Base-by-base conservation (phyloP, 2,113 vertebrate genomes). In the Hiodon alosoides region DNA sequence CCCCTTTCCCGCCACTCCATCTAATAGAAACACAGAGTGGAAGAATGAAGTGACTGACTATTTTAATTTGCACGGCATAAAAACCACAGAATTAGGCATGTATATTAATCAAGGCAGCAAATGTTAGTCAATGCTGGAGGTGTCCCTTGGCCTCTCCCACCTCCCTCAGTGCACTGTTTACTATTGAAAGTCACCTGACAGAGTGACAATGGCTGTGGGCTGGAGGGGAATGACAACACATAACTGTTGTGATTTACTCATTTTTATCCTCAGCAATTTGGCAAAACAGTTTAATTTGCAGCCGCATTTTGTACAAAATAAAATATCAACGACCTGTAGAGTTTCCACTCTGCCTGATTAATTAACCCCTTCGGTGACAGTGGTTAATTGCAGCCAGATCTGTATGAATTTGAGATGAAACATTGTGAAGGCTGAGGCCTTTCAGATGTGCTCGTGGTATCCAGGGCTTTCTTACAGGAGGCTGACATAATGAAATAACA, bases 1-100 rank as follows among this genome's bases (percentile, higher is more conserved):
- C 11, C 47, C 64, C 69, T 10, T 55, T 67, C 55, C 50, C n/a
- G 47, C 48, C 65, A 13, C 52, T 46, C 1, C 17, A 2, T 52
- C 14, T 67, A 57, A 67, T 62, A 68, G 69, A 17, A 72, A 48
- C 50, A 61, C 50, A 1, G 50, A 50, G 13, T 7, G 47, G 11
- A 3, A 10, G 53, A 64, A 59, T 66, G 54, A 58, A 73, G 14
- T 16, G 58, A 55, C 7, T 2, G 11, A 46, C 48, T 52, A n/a
- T 75, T 69, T 70, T 70, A 31, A 75, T 71, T 65, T 65, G 51
- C 65, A 31, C 4, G 66, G 54, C 52, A 55, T 58, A 76, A 71
- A 77, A 71, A 51, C 4, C 47, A 11, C 17, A 48, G 67, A 57
- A 75, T 75, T 78, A 78, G 73, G 52, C 60, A 75, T 74, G 72